phyloP scores from a whole-genome alignment of 2,113 vertebrate genomes.

The Marcusenius ussheri region DNA sequence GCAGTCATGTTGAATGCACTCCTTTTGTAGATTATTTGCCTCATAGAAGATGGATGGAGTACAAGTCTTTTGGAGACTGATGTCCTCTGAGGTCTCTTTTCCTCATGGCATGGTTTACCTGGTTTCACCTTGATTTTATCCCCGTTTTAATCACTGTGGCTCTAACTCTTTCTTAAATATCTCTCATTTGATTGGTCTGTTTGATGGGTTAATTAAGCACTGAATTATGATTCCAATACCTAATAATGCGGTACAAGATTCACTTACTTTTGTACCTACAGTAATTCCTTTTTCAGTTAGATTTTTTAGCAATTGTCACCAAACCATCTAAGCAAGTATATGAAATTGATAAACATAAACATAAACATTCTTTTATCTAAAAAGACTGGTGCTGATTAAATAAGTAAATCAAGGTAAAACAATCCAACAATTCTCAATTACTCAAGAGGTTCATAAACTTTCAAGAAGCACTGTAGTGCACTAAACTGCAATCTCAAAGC shows the following conservation, averaged over 20 bases:
- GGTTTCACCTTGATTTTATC: neutral
- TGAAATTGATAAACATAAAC: neutral
- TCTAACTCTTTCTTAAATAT: neutral
- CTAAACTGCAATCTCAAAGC: neutral
- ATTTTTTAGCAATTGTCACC: neutral
- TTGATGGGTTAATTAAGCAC: neutral
- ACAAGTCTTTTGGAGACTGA: neutral
- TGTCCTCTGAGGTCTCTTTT: neutral
- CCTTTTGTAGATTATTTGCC: neutral
- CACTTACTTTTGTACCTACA: neutral
- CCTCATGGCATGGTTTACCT: neutral
- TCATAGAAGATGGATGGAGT: neutral
- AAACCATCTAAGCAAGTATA: neutral
- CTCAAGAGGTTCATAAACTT: neutral
- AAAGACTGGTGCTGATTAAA: neutral
- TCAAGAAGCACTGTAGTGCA: neutral
- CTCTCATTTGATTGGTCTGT: neutral
- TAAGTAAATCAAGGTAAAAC: neutral
- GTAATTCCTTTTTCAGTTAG: neutral
- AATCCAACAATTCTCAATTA: neutral
- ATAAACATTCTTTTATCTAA: neutral
- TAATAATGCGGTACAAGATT: neutral
- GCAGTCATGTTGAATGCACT: neutral
- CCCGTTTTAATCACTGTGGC: neutral
- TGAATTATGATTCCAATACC: neutral